Percentiles rank a stretch among this genome's conserved stretches.
phyloP scores from a whole-genome alignment of 2,797 vertebrate genomes.

The Scyliorhinus canicula region DNA sequence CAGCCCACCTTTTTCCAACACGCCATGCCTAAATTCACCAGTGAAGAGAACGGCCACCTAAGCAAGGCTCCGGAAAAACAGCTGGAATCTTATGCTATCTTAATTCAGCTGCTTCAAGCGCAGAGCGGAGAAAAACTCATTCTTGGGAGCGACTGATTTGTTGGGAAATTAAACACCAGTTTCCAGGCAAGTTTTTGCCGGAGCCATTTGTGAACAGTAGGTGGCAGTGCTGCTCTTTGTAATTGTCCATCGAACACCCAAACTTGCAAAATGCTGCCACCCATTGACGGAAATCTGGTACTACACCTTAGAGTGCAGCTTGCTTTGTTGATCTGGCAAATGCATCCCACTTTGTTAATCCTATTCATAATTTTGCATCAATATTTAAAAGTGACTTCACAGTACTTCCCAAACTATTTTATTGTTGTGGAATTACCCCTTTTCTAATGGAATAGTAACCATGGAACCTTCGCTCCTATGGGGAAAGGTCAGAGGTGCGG shows the following conservation, averaged over 20 bases:
- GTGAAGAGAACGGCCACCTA: neutral
- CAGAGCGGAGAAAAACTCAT: neutral
- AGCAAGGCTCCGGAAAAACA: neutral
- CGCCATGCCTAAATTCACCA: neutral
- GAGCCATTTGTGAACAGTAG: neutral
- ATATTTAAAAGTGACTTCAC: neutral
- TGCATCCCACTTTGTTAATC: neutral
- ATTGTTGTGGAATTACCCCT: too few species aligned
- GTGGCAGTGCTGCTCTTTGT: neutral
- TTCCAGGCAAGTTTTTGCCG: neutral
- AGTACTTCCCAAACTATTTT: too few species aligned
- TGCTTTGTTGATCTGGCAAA: neutral
- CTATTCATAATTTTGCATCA: neutral
- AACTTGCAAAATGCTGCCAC: neutral
- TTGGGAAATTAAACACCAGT: too few species aligned
- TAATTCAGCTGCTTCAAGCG: neutral
- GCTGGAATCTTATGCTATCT: neutral
- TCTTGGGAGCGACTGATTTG: neutral
- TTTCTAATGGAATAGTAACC: too few species aligned
- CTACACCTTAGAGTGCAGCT: neutral
- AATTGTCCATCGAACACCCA: neutral
- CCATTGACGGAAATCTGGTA: neutral
- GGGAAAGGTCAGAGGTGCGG: too few species aligned
- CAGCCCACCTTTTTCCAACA: neutral
- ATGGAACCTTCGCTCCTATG: too few species aligned